Evolutionary conservation across 1,140 invertebrate genomes (phyloP).

Genomic region (Drosophila murphyi): DNA sequence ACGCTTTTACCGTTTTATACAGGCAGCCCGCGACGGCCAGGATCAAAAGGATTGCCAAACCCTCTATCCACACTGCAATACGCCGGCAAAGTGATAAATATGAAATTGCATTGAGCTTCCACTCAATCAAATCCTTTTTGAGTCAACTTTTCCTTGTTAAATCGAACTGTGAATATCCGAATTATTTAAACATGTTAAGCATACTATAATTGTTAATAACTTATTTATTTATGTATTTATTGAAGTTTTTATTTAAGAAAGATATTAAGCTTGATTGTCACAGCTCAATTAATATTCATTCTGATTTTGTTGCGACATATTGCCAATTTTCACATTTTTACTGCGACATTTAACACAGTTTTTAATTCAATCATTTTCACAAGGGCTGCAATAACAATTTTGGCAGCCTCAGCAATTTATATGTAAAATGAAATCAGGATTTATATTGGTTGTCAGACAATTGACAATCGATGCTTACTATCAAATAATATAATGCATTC

Average conservation of each 20-base stretch:
- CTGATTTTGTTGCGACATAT: slow-evolving; percentile 70
- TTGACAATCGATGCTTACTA: slow-evolving; percentile 42
- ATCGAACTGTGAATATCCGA: slow-evolving; percentile 73
- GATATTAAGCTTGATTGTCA: slow-evolving; percentile 20
- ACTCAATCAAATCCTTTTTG: slow-evolving; percentile 48
- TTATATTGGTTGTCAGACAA: slow-evolving; percentile 60
- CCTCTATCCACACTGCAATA: slow-evolving; percentile 88
- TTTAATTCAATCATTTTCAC: not conserved
- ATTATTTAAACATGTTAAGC: slow-evolving; percentile 37
- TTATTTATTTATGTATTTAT: slow-evolving; percentile 62
- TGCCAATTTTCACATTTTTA: slow-evolving; percentile 14
- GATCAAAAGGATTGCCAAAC: slow-evolving; percentile 90
- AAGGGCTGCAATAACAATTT: not conserved
- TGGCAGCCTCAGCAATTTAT: not conserved
- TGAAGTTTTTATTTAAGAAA: slow-evolving; percentile 52
- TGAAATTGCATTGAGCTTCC: not conserved
- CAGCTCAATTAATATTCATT: slow-evolving; percentile 65
- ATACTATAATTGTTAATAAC: slow-evolving; percentile 70
- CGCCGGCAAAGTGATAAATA: slow-evolving; percentile 66
- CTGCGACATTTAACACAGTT: not conserved
- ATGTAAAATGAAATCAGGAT: slow-evolving; percentile 74
- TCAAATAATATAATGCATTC: slow-evolving; percentile 41
- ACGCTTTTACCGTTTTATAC: slow-evolving; percentile 91
- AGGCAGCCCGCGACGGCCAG: slow-evolving; percentile 92
- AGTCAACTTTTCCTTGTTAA: slow-evolving; percentile 76